Base-by-base conservation (phyloP, 2,797 vertebrate genomes). In the Hipposideros larvatus region DNA sequence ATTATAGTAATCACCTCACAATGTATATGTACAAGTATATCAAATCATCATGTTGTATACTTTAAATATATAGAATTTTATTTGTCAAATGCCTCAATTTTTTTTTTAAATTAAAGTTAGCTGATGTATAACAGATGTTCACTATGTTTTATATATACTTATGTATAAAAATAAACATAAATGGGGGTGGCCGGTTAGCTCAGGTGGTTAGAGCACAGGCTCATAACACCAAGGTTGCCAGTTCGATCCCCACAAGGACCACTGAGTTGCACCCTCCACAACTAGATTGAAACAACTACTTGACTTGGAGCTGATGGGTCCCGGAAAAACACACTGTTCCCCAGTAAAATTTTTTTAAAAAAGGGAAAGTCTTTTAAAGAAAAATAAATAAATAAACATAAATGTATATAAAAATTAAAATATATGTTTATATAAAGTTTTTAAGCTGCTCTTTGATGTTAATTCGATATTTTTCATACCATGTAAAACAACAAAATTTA, bases 381-480 rank as follows among this genome's bases (percentile, higher is more conserved):
- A 43, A 43, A 85, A 93, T 75, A 73, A 53, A 68, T 5, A 92
- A 85, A 93, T 75, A 73, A 53, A 68, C 7, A 84, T 22, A 53
- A 43, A 28, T 61, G 7, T 41, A 61, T 82, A 84, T 48, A 75
- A 41, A 94, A 87, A 70, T 59, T 11, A 28, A 91, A 93, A 90
- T 22, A 59, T 57, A 59, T 59, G 15, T 55, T n/a, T 55, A 73
- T 74, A 57, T 48, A 53, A 61, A 94, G 43, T 53, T 87, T 80
- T 79, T 59, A 86, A 79, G 61, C 86, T 61, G n/a, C 28, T 48
- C 34, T 59, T 80, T 68, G 43, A 22, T 86, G 3, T 77, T 71
- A 93, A 92, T 55, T 22, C 14, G 97, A 65, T 70, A 83, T 66
- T 95, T 78, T 13, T 92, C 7, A 63, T 86, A 73, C 11, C 4